phyloP scores from a whole-genome alignment of 2,888 invertebrate species.

The Plebejus anna region DNA sequence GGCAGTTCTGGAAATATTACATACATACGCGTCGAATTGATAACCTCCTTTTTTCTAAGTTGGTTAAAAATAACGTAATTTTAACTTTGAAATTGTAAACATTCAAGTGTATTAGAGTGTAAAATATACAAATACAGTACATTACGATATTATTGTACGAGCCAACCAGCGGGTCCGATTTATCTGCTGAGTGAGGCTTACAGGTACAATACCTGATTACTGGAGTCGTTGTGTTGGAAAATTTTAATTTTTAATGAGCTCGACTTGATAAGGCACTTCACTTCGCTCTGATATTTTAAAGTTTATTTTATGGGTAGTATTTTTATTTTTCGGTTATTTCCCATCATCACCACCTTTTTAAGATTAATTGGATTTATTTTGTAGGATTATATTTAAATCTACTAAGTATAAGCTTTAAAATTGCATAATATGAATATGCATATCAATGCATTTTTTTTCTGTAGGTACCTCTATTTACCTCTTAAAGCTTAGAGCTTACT shows the following conservation, averaged over 20 bases:
- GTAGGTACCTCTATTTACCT: too few relatives aligned
- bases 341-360: not conserved
- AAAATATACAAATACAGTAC: not conserved
- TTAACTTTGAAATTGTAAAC: not conserved
- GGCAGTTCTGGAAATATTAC: too few relatives aligned
- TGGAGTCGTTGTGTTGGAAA: conserved; percentile 43
- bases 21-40: too few relatives aligned
- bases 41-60: too few relatives aligned
- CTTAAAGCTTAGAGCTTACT: too few relatives aligned
- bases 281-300: conserved; percentile 33
- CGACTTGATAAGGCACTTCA: conserved; percentile 36
- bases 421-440: too few relatives aligned
- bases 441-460: too few relatives aligned
- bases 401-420: too few relatives aligned
- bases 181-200: conserved; percentile 35
- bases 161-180: not conserved
- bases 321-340: not conserved
- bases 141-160: not conserved
- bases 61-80: too few relatives aligned
- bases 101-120: not conserved
- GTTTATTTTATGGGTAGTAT: conserved; percentile 24
- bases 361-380: not conserved
- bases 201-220: conserved; percentile 37
- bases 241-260: conserved; percentile 45
- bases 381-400: not conserved